phyloP scores from a whole-genome alignment of 2,797 vertebrate species.

The Carduelis carduelis region DNA sequence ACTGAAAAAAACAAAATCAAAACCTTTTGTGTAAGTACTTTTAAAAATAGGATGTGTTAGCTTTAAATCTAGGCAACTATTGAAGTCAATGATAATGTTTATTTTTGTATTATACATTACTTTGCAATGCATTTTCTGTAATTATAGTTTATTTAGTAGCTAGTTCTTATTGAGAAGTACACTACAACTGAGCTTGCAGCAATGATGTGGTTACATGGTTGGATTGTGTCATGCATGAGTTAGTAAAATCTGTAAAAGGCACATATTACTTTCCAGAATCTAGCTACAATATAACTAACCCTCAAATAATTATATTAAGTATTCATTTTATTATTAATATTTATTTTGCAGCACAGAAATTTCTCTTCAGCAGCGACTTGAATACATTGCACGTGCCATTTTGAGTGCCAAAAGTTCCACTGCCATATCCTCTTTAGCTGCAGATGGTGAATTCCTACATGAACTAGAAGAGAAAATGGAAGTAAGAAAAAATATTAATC shows the following conservation, averaged over 20 bases:
- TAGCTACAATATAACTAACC: not conserved
- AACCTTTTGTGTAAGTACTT: not conserved
- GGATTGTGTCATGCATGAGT: not conserved
- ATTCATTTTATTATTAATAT: not conserved
- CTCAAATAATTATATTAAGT: not conserved
- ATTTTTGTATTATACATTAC: not conserved
- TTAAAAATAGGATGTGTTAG: not conserved
- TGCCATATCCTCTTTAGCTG: conserved; percentile 86
- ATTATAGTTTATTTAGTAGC: not conserved
- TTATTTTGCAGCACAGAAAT: conserved; percentile 89
- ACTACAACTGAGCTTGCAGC: not conserved
- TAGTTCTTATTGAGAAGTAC: not conserved
- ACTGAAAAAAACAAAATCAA: not conserved
- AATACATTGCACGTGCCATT: conserved; percentile 95
- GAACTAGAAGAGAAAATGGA: conserved; percentile 98
- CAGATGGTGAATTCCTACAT: conserved; percentile 97
- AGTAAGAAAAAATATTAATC: conserved; percentile 68
- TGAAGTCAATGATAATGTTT: not conserved
- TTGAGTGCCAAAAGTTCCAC: conserved; percentile 97
- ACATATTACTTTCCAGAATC: not conserved
- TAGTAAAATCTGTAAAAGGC: not conserved
- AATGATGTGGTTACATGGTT: not conserved
- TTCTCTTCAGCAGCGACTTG: conserved; percentile 91
- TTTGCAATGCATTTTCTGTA: not conserved
- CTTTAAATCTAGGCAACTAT: not conserved